Evolutionary conservation across 1,140 invertebrate genomes (phyloP), one percentile per base, ranked within the genome.

Genomic region (Sarcophaga peregrina): DNA sequence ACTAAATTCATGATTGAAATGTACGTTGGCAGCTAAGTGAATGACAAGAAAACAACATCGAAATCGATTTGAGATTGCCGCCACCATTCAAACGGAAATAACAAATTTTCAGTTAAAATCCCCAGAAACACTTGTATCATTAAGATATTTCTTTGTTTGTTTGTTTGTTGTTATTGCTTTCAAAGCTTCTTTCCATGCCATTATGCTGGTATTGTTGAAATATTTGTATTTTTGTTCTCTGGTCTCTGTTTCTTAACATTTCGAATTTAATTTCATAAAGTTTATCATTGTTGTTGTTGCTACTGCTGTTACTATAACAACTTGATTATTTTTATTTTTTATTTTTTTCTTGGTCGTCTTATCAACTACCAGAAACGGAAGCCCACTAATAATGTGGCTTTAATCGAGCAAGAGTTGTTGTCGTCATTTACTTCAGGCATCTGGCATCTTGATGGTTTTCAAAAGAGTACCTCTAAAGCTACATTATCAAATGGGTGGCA

Each of bases 361-460:
- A 25, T 68, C 10, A 37, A 68, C 62, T 68, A 20, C 20, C 9
- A 68, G 75, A 78, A 78, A 78, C 75, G 75, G 75, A 78, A 78
- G 75, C 75, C 75, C 75, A 78, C 75, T 78, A 78, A 78, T 78
- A 78, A 78, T 78, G 75, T 52, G 75, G 75, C 75, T 78, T 78
- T 78, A 78, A 78, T 78, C 75, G 75, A 78, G 48, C 8, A 48
- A 48, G 50, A 78, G 48, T 78, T 78, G 20, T 78, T 78, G 48
- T 78, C 47, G 75, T 72, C 37, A 37, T 37, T 37, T 37, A 37
- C 25, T 37, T 37, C 4, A 37, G 25, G 25, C 25, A 37, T 37
- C 25, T 37, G 25, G 25, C 25, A 37, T 37, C 25, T 37, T 37
- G 25, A 37, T 37, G 25, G 25, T 37, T 37, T 37, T 37, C 25